Base-by-base conservation (phyloP, 1,140 invertebrate species). In the Eueides isabella region DNA sequence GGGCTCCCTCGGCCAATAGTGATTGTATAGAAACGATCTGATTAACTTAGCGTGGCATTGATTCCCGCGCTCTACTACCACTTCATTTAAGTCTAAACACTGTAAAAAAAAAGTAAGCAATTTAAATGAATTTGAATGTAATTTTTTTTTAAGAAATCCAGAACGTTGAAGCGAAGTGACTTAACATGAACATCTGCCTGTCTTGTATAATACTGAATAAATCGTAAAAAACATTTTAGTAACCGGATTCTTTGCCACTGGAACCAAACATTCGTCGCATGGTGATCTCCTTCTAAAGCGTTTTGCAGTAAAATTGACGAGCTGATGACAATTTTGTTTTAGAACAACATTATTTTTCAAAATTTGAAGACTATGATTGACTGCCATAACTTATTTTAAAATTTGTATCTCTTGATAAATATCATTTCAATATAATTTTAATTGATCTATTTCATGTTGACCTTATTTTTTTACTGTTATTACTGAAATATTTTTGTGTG, bases 1-100 rank as follows among this genome's bases (percentile, higher is more conserved):
- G 14, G 90, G 89, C 72, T 92, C 90, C 5, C 90, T 81, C 1
- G 90, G 82, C 90, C 90, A 92, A 78, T 83, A 86, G 38, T 92
- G 85, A 0, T 76, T 81, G 75, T 83, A 87, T 1, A 92, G 83
- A 71, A 90, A 92, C 16, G 87, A 84, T 6, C 80, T 79, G 30
- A 92, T 87, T 61, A 86, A 65, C 28, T 76, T 81, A 0, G 75
- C 79, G 64, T 91, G 87, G 35, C 82, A 81, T 12, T 78, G 62
- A 29, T 73, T 82, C 0, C 80, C 89, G 2, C 79, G 80, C 19
- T 85, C 81, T 1, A 89, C 65, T 7, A 61, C 69, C 5, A 88
- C 75, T 11, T 82, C 80, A 26, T 75, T 77, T 6, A 89, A 75
- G 65, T 91, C 83, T 69, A 92, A 90, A 67, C 90, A 92, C 90